Base-by-base conservation (phyloP, 2,113 vertebrate species). In the Sander lucioperca region DNA sequence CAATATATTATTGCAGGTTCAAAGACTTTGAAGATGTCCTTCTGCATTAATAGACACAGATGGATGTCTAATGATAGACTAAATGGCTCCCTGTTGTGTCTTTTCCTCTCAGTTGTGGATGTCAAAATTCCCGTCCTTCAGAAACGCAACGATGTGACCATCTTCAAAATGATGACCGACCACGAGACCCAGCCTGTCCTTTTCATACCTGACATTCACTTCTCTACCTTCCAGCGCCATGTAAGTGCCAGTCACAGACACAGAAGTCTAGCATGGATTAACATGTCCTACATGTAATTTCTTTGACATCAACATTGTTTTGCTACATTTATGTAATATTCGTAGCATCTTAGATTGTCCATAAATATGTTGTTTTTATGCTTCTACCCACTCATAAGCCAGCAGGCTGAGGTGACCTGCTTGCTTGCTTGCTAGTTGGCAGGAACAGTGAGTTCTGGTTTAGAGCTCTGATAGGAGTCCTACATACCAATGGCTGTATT, bases 161-260 rank as follows among this genome's bases (percentile, higher is more conserved):
- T 97, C 82, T 99, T 99, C 92, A 99, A 98, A 94, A 96, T 97
- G 82, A 96, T 98, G 90, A 88, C 89, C 0, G 98, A 99, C 70
- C 91, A 97, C 0, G 97, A 98, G 75, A 99, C 97, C 1, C 98
- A 99, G 93, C 99, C 99, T 0, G 97, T 99, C 33, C 98, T 99
- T 21, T 99, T 99, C 91, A 99, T 99, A 45, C 98, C 99, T 0
- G 98, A 99, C 0, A 94, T 99, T 77, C 98, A 99, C 90, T 99
- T 98, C 82, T 94, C 97, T 47, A 96, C 90, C 86, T 96, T 98
- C 74, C 99, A 99, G 91, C 97, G 98, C 57, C 98, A 99, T 0
- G 99, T 99, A 90, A 94, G 98, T 96, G 84, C 23, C 80, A 1
- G 0, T 39, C 59, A 65, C 18, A 77, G 18, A 62, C 58, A 13